phyloP scores from a whole-genome alignment of 2,797 vertebrate genomes.

The Chaenodraco wilsoni region DNA sequence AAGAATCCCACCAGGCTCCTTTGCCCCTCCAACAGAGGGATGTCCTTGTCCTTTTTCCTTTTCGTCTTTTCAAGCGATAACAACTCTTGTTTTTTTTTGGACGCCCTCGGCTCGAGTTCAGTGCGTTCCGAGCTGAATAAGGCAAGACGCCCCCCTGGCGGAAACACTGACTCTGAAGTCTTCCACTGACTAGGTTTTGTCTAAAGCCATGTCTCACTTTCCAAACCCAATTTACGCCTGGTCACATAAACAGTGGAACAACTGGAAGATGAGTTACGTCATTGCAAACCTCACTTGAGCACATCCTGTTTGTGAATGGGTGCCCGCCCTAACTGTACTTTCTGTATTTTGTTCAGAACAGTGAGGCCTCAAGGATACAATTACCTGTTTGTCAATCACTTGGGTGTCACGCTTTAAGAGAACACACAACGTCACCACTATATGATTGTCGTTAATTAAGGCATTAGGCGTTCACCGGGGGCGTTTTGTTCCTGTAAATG shows the following conservation, averaged over 20 bases:
- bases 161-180: not conserved
- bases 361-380: not conserved
- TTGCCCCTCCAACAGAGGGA: too few species aligned
- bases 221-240: not conserved
- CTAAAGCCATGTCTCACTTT: not conserved
- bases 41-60: too few species aligned
- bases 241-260: not conserved
- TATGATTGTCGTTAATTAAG: not conserved
- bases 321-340: not conserved
- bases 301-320: not conserved
- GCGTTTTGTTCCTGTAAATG: not conserved
- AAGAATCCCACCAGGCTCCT: too few species aligned
- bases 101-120: too few species aligned
- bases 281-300: not conserved
- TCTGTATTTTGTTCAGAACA: slow-evolving; percentile 6
- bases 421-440: not conserved
- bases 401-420: not conserved
- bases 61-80: too few species aligned
- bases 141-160: too few species aligned
- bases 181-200: slow-evolving; percentile 14
- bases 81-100: too few species aligned
- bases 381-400: slow-evolving; percentile 6
- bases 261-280: not conserved
- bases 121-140: too few species aligned
- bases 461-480: not conserved